phyloP scores from a whole-genome alignment of 2,797 vertebrate species.

The Periparus ater region DNA sequence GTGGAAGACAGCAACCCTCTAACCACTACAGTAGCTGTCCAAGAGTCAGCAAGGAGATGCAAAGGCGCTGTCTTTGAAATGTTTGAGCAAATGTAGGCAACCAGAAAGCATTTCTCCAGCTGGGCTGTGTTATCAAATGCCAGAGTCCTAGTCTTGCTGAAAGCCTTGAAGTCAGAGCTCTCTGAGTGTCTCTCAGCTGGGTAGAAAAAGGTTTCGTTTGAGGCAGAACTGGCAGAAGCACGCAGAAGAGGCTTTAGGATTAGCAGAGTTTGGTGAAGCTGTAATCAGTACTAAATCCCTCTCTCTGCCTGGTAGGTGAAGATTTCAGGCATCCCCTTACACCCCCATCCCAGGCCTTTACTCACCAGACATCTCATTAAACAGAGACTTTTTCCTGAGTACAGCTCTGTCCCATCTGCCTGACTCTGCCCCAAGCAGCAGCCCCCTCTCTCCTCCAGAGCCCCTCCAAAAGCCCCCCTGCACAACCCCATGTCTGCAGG shows the following conservation, averaged over 20 bases:
- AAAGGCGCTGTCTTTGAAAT: neutral
- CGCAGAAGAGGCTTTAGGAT: neutral
- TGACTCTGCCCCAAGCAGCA: neutral
- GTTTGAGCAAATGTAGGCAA: neutral
- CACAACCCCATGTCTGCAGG: neutral
- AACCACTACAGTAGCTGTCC: fast-evolving
- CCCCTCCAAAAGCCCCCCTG: neutral
- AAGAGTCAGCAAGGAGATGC: neutral
- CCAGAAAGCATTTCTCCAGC: neutral
- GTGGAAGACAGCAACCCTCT: neutral
- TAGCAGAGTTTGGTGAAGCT: neutral
- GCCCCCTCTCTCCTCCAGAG: neutral
- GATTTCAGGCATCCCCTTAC: neutral
- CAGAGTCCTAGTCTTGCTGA: neutral
- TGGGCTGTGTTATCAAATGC: neutral
- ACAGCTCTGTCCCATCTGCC: neutral
- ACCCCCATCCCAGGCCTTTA: neutral
- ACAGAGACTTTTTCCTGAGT: neutral
- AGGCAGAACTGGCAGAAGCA: neutral
- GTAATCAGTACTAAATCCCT: neutral
- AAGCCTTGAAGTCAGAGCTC: neutral
- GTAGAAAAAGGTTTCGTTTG: neutral
- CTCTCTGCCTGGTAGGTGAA: neutral
- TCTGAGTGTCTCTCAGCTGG: neutral
- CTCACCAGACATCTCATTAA: neutral